These are phyloP conservation scores for Phasianus colchicus DNA, from an alignment of 2,113 vertebrate species.

Conservation along the genomic window DNA sequence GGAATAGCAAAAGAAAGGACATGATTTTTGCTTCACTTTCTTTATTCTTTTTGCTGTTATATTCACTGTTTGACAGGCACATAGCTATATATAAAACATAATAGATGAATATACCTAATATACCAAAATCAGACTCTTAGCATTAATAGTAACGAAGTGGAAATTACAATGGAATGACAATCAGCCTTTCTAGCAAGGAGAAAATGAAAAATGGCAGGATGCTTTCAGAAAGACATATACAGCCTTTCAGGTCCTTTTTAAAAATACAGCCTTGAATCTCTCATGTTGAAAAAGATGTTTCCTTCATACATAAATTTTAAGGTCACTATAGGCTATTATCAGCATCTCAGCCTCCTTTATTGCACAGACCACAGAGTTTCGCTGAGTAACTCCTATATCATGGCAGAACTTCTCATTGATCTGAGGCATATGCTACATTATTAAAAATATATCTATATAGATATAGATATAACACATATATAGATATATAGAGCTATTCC, in stretches of 20 bases:
- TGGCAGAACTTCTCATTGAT: not conserved
- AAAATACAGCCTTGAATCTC: not conserved
- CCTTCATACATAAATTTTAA: not conserved
- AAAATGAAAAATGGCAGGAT: constrained; percentile 10
- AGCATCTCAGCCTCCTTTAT: not conserved
- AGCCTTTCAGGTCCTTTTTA: not conserved
- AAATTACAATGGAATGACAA: constrained; percentile 15
- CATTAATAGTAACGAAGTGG: constrained; percentile 21
- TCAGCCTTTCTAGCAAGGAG: not conserved
- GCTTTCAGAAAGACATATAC: not conserved
- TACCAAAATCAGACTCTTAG: not conserved
- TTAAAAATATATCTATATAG: not conserved
- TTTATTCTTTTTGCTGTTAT: not conserved
- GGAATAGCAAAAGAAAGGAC: not conserved
- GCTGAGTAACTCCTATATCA: not conserved
- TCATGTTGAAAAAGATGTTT: not conserved
- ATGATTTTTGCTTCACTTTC: constrained; percentile 4
- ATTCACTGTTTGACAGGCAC: not conserved
- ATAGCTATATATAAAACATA: constrained; percentile 31
- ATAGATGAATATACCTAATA: not conserved
- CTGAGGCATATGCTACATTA: not conserved
- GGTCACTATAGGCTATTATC: not conserved
- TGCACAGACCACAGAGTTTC: not conserved
- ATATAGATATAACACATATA: no score
- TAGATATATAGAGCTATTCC: not conserved